Evolutionary conservation across 2,888 invertebrate genomes (phyloP).

Genomic region (Tyria jacobaeae): DNA sequence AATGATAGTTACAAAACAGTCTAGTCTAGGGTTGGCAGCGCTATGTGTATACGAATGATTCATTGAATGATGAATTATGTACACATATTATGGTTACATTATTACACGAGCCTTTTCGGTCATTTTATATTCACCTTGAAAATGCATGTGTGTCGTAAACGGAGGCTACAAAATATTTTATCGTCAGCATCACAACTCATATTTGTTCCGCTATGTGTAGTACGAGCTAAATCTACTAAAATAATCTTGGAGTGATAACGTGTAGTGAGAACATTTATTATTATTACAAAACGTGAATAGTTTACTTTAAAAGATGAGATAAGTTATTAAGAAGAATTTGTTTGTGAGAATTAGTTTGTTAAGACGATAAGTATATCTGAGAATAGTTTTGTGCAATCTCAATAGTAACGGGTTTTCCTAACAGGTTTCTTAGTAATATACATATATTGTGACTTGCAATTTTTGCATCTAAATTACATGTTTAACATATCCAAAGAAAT

Average conservation of each 20-base stretch:
- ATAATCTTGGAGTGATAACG: not conserved
- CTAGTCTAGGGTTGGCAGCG: conserved; percentile 49
- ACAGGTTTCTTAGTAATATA: too few relatives aligned
- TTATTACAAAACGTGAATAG: not conserved
- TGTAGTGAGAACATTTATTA: not conserved
- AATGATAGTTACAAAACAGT: conserved; percentile 61
- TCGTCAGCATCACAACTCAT: not conserved
- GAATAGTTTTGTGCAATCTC: not conserved
- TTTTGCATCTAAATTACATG: too few relatives aligned
- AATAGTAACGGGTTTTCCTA: not conserved
- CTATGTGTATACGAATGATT: not conserved
- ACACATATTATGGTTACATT: not conserved
- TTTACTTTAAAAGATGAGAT: not conserved
- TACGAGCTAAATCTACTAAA: not conserved
- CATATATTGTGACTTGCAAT: too few relatives aligned
- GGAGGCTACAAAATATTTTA: not conserved
- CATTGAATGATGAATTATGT: too few relatives aligned
- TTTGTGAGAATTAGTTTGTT: not conserved
- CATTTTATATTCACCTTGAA: not conserved
- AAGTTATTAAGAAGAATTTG: not conserved
- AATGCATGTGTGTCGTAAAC: not conserved
- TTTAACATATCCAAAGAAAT: too few relatives aligned
- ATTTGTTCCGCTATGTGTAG: not conserved
- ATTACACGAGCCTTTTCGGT: not conserved
- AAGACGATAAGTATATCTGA: not conserved